Conservation (phyloP, 2,888 invertebrate genomes). For the Mythimna loreyi region DNA sequence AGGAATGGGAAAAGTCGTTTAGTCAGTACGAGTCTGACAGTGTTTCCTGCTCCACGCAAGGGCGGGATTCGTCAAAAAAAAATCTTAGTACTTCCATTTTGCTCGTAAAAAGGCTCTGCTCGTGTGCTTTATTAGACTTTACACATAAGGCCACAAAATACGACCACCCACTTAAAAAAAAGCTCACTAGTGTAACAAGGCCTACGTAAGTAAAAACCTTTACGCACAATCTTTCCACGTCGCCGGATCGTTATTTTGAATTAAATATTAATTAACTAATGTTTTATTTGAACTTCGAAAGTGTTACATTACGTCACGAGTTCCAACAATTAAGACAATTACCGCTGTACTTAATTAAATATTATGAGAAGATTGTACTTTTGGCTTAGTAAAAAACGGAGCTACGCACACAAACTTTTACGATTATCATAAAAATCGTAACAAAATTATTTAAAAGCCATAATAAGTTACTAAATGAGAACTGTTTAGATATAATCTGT, state of each 20-base stretch:
- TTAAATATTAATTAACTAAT: conserved; percentile 49
- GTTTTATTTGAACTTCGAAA: conserved; percentile 53
- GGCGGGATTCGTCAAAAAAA: too few relatives aligned
- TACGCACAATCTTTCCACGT: conserved; percentile 37
- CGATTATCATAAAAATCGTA: conserved; percentile 45
- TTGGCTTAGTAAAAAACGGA: conserved; percentile 29
- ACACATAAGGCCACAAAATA: conserved; percentile 3
- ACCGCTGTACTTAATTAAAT: conserved; percentile 46
- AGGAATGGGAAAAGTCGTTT: too few relatives aligned
- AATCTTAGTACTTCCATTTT: too few relatives aligned
- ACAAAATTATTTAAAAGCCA: conserved; percentile 66
- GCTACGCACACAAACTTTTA: conserved; percentile 54
- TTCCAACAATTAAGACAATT: conserved; percentile 53
- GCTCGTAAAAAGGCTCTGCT: too few relatives aligned
- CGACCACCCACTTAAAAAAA: conserved; percentile 12
- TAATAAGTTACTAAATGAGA: conserved; percentile 54
- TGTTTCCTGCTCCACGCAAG: too few relatives aligned
- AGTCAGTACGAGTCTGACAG: too few relatives aligned
- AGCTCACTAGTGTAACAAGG: conserved; percentile 6
- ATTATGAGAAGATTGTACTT: conserved; percentile 18
- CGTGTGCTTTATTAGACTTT: background rate
- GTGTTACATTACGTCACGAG: conserved; percentile 53
- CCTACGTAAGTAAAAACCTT: conserved; percentile 16
- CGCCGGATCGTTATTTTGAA: conserved; percentile 46
- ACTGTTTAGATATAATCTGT: conserved; percentile 54